These are phyloP conservation scores for Sturmia bella DNA, from an alignment of 2,888 invertebrate genomes.

Conservation along the genomic window DNA sequence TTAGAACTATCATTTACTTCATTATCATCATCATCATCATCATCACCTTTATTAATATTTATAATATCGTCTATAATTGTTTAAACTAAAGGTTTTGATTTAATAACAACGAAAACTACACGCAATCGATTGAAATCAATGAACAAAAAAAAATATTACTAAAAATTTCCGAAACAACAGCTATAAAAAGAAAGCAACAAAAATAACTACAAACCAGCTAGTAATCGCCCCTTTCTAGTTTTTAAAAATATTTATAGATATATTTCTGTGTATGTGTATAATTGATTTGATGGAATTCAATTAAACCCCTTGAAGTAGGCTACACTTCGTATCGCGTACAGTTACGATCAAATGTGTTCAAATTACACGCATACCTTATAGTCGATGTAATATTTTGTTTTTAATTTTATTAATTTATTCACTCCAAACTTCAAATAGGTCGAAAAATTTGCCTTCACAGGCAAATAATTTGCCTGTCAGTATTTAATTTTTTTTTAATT, in stretches of 20 bases:
- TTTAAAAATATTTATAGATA: slow-evolving; percentile 56
- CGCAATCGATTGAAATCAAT: slow-evolving; percentile 34
- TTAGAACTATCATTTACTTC: slow-evolving; percentile 2
- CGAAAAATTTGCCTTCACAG: too few species aligned
- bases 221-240: slow-evolving; percentile 72
- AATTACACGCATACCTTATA: not conserved
- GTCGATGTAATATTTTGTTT: too few species aligned
- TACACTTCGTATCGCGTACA: slow-evolving; percentile 47
- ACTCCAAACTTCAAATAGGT: too few species aligned
- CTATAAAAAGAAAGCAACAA: slow-evolving; percentile 4
- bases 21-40: slow-evolving; percentile 6
- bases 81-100: slow-evolving; percentile 71
- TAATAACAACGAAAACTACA: slow-evolving; percentile 66
- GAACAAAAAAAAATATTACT: slow-evolving; percentile 18
- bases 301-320: slow-evolving; percentile 48
- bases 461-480: too few species aligned
- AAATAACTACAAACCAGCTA: slow-evolving; percentile 70
- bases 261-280: slow-evolving; percentile 51
- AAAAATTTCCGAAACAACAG: slow-evolving; percentile 29
- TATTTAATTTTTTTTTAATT: slow-evolving; percentile 82
- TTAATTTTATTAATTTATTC: too few species aligned
- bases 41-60: slow-evolving; percentile 27
- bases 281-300: slow-evolving; percentile 34
- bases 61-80: slow-evolving; percentile 42
- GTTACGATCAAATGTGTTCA: slow-evolving; percentile 50